Base-by-base conservation (phyloP, 1,140 invertebrate species). In the Drosophila busckii region DNA sequence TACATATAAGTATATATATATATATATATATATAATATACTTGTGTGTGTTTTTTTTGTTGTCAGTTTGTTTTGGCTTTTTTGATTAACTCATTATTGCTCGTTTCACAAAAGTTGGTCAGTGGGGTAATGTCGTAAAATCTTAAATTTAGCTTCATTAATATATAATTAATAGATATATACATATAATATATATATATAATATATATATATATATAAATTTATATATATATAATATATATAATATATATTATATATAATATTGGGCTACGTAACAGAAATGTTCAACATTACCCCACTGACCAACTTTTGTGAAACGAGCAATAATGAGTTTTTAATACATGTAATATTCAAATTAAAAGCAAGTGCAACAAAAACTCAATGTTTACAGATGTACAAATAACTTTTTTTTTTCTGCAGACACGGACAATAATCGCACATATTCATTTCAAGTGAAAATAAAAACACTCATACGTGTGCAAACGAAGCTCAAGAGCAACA, bases 261-360 rank as follows among this genome's bases (percentile, higher is more conserved):
- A n/a, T n/a, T n/a, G n/a, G n/a, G n/a, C n/a, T n/a, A n/a, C n/a
- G n/a, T n/a, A 34, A 23, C 15, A 44, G 41, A 37, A 38, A 46
- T 19, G 41, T n/a, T 29, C 15, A 48, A 61, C 73, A 78, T 78
- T 78, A 78, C 68, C 73, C 73, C 73, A 78, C 73, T 78, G 73
- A 78, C 73, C 73, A 80, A 78, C 58, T 73, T 78, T 19, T 65
- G 50, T 49, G 59, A 40, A 46, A 50, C 52, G 65, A 53, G 59
- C 61, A 71, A 40, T 78, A 78, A 78, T 78, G 73, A 78, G 63
- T 80, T 80, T 78, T 78, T 78, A 78, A 80, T 78, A 80, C 73
- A 65, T 78, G 68, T 78, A 78, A 78, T 78, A 78, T 78, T 78
- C 63, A 78, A 78, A 78, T 78, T 78, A 80, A 73, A 78, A 80